Conservation (phyloP, 2,113 vertebrate genomes). For the Syngnathus typhle region DNA sequence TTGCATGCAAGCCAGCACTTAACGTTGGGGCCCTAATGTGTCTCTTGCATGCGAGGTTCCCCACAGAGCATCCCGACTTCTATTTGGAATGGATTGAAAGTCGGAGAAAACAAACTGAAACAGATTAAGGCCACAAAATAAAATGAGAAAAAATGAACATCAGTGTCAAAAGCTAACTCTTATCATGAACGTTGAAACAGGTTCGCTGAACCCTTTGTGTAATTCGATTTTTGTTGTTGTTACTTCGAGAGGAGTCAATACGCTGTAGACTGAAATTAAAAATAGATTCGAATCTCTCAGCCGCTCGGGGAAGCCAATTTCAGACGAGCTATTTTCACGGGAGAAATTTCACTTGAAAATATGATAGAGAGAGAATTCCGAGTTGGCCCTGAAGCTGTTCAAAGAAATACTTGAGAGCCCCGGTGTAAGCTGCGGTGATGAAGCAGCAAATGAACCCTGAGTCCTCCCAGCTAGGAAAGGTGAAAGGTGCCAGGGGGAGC, state of each 20-base stretch:
- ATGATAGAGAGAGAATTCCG: neutral
- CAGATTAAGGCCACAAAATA: neutral
- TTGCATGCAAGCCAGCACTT: conserved; percentile 18
- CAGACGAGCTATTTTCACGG: neutral
- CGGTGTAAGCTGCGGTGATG: conserved; percentile 14
- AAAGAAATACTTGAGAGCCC: conserved; percentile 9
- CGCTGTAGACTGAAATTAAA: neutral
- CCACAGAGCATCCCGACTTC: conserved; percentile 25
- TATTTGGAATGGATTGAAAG: conserved; percentile 12
- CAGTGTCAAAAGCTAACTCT: neutral
- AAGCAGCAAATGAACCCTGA: neutral
- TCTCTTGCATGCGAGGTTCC: conserved; percentile 6
- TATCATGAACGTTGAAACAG: neutral
- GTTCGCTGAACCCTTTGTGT: neutral
- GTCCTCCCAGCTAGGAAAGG: conserved; percentile 11
- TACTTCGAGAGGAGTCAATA: neutral
- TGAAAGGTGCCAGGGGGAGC: conserved; percentile 12
- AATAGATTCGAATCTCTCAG: neutral
- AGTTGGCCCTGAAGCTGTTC: conserved; percentile 13
- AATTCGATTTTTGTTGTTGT: neutral
- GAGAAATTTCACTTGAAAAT: neutral
- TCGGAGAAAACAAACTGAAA: neutral
- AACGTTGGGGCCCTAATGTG: conserved; percentile 24
- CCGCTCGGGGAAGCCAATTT: no score
- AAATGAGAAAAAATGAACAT: no score